phyloP scores from a whole-genome alignment of 2,888 invertebrate genomes.

The Adineta ricciae region DNA sequence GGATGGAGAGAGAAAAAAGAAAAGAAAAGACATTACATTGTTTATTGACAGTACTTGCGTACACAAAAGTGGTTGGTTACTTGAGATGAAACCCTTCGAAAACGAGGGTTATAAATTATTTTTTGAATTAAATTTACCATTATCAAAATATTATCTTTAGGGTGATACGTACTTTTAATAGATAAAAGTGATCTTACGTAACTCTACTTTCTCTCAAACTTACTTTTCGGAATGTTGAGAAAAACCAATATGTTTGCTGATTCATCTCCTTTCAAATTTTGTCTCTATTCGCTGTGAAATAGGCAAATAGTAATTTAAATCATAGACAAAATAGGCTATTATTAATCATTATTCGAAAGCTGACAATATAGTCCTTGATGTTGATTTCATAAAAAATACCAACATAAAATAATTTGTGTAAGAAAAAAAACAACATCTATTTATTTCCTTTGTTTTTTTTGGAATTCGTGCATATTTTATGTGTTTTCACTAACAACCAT shows the following conservation, averaged over 20 bases:
- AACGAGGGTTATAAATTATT: neutral
- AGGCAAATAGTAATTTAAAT: neutral
- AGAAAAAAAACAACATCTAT: neutral
- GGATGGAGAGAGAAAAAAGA: too few relatives aligned
- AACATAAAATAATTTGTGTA: neutral
- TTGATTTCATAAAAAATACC: too few relatives aligned
- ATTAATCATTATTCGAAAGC: too few relatives aligned
- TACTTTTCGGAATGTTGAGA: too few relatives aligned
- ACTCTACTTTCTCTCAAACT: too few relatives aligned
- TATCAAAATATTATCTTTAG: neutral
- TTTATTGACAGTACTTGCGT: neutral
- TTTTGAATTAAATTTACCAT: neutral
- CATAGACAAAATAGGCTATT: neutral
- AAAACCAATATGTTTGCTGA: neutral
- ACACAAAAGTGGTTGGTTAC: neutral
- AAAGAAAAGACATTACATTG: neutral
- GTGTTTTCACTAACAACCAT: neutral
- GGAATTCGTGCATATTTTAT: neutral
- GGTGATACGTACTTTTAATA: neutral
- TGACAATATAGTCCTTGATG: too few relatives aligned
- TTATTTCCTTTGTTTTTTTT: neutral
- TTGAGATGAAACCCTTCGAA: neutral
- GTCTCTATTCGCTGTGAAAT: neutral
- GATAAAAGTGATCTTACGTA: neutral
- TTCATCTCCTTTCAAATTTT: neutral